Conservation (phyloP, 2,888 invertebrate genomes). For the Podotricha telesiphe region DNA sequence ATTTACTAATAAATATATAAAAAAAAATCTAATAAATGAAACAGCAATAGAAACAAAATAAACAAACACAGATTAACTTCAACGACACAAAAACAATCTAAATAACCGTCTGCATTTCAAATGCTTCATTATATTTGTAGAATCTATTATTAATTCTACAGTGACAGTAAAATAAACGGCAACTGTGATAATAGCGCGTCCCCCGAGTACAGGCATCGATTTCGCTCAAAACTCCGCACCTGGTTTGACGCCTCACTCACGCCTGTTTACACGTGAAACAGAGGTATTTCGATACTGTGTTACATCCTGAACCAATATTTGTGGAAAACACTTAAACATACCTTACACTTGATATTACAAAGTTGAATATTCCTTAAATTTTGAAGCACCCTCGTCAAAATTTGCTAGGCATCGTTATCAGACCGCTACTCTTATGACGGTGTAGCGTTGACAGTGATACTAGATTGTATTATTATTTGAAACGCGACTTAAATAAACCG, state of each 20-base stretch:
- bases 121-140: conserved; percentile 49
- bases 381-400: conserved; percentile 60
- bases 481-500: conserved; percentile 77
- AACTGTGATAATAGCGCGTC: conserved; percentile 79
- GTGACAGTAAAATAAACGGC: conserved; percentile 70
- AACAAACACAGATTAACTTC: not conserved
- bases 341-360: conserved; percentile 48
- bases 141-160: conserved; percentile 46
- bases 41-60: not conserved
- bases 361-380: conserved; percentile 51
- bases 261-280: conserved; percentile 80
- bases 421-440: conserved; percentile 65
- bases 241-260: conserved; percentile 77
- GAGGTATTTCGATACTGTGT: conserved; percentile 74
- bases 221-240: conserved; percentile 73
- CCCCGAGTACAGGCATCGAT: conserved; percentile 57
- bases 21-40: not conserved
- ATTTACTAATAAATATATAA: too few species aligned
- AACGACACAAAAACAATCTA: not conserved
- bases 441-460: conserved; percentile 79
- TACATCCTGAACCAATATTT: conserved; percentile 61
- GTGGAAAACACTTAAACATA: conserved; percentile 49
- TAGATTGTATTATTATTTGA: conserved; percentile 68
- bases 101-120: conserved; percentile 5
- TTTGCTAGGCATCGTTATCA: conserved; percentile 73